phyloP scores from a whole-genome alignment of 2,797 vertebrate genomes.

The Coracias cyanogaster region DNA sequence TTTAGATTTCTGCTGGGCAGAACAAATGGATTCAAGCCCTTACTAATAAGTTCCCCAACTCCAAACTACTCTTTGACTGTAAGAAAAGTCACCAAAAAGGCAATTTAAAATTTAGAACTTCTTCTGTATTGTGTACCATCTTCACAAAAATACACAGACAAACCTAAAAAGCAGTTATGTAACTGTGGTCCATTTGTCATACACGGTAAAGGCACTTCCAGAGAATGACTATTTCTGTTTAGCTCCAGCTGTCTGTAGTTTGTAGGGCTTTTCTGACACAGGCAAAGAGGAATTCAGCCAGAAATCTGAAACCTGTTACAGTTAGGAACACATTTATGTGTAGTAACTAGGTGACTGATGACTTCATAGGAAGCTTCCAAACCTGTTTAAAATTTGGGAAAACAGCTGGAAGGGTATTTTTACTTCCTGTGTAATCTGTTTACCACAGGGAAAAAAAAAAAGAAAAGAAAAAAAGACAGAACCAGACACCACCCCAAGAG shows the following conservation, averaged over 20 bases:
- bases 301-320: slow-evolving; percentile 74
- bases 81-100: slow-evolving; percentile 11
- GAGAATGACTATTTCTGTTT: slow-evolving; percentile 14
- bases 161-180: slow-evolving; percentile 7
- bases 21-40: slow-evolving; percentile 18
- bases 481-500: background rate
- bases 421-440: background rate
- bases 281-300: slow-evolving; percentile 58
- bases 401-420: slow-evolving; percentile 14
- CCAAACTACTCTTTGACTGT: slow-evolving; percentile 9
- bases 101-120: slow-evolving; percentile 37
- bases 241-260: slow-evolving; percentile 58
- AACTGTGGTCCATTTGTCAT: background rate
- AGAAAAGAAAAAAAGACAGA: background rate
- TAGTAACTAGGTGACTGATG: slow-evolving; percentile 45
- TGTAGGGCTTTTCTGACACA: slow-evolving; percentile 46
- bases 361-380: slow-evolving; percentile 39
- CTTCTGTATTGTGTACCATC: background rate
- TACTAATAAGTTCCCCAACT: slow-evolving; percentile 1
- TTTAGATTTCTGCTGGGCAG: slow-evolving; percentile 30
- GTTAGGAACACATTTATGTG: slow-evolving; percentile 42
- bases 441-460: background rate
- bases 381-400: slow-evolving; percentile 15
- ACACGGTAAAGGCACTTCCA: background rate
- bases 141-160: background rate